phyloP scores from a whole-genome alignment of 1,140 invertebrate species.

The Chironomus tepperi region DNA sequence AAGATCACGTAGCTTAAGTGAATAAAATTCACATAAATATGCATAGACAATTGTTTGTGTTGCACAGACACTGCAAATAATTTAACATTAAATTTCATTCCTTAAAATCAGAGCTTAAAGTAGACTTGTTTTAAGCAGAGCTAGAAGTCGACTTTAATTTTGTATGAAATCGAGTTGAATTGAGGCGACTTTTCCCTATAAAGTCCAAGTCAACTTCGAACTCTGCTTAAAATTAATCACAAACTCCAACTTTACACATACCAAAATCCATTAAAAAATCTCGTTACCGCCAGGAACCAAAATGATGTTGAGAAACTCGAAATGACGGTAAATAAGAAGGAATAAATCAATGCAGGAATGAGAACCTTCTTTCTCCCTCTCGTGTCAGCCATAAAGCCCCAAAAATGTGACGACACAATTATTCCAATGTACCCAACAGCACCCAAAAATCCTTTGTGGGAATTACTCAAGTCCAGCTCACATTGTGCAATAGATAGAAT shows the following conservation, averaged over 20 bases:
- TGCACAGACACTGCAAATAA: no score
- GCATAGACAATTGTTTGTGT: no score
- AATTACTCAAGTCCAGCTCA: slow-evolving; percentile 35
- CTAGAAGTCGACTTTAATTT: no score
- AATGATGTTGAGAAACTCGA: slow-evolving; percentile 43
- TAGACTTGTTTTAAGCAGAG: no score
- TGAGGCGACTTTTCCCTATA: no score
- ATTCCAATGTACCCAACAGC: slow-evolving; percentile 37
- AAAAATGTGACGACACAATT: slow-evolving; percentile 35
- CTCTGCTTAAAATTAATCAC: no score
- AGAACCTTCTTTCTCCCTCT: slow-evolving; percentile 39
- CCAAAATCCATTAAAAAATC: slow-evolving; percentile 50
- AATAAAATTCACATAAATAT: no score
- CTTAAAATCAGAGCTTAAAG: no score
- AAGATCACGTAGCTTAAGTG: no score
- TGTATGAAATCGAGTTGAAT: no score
- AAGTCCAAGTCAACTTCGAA: no score
- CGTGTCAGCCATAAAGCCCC: slow-evolving; percentile 39
- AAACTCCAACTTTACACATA: slow-evolving; percentile 37
- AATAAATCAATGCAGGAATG: slow-evolving; percentile 43
- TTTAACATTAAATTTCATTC: no score
- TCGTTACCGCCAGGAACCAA: slow-evolving; percentile 44
- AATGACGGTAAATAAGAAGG: slow-evolving; percentile 42
- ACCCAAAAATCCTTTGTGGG: slow-evolving; percentile 35
- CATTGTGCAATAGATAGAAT: slow-evolving; percentile 39